phyloP scores from a whole-genome alignment of 1,140 invertebrate species.

The Drosophila simulans region DNA sequence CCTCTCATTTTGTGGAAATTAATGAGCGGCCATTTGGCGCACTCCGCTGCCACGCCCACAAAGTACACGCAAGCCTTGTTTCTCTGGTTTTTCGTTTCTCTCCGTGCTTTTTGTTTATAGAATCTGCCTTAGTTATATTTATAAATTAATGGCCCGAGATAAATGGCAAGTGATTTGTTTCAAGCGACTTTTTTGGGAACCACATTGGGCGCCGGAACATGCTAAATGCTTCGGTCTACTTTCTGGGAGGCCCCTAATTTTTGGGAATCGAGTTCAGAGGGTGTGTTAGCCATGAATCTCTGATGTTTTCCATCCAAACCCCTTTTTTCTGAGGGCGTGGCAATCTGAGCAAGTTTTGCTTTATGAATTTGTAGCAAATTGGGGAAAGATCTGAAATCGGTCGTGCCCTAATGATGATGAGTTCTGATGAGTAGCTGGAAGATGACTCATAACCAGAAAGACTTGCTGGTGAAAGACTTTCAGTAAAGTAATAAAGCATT shows the following conservation, averaged over 20 bases:
- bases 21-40: conserved; percentile 76
- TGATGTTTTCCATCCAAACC: conserved; percentile 12
- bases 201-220: conserved; percentile 61
- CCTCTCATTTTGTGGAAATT: conserved; percentile 74
- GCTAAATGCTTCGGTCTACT: conserved; percentile 56
- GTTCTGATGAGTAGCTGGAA: conserved; percentile 10
- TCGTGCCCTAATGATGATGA: conserved; percentile 46
- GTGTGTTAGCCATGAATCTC: conserved; percentile 50
- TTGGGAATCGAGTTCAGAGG: conserved; percentile 19
- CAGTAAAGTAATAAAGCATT: not conserved
- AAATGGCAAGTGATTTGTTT: conserved; percentile 74
- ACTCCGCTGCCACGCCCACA: conserved; percentile 65
- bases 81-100: conserved; percentile 1
- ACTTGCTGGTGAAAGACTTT: not conserved
- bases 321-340: conserved; percentile 48
- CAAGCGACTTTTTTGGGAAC: conserved; percentile 54
- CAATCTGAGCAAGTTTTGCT: conserved; percentile 34
- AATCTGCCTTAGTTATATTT: conserved; percentile 75
- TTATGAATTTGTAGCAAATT: conserved; percentile 56
- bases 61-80: conserved; percentile 55
- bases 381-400: conserved; percentile 22
- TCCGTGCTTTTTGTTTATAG: conserved; percentile 25
- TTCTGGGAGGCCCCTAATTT: conserved; percentile 43
- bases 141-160: conserved; percentile 78
- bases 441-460: conserved; percentile 5